Percentiles rank a stretch among this genome's conserved stretches.
Conservation (phyloP, 2,797 vertebrate species). For the Poeciliopsis infans region DNA sequence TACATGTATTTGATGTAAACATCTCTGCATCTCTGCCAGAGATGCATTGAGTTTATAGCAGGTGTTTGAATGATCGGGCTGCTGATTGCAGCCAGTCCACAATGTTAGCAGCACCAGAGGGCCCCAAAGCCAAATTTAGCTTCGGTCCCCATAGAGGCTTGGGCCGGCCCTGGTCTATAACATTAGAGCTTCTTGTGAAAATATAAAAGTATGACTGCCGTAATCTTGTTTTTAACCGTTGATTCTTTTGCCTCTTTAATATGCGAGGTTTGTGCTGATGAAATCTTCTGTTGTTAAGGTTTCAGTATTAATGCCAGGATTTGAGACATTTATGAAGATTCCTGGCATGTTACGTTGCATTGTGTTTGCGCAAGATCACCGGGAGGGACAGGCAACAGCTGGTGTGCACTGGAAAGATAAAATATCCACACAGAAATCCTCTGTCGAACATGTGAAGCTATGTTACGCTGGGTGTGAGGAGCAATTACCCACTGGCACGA, state of each 20-base stretch:
- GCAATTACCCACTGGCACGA: constrained; percentile 42
- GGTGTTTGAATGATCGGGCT: no score
- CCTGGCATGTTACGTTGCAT: constrained; percentile 4
- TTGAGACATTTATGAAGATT: neutral
- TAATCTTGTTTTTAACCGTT: no score
- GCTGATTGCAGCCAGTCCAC: no score
- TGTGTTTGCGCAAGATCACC: constrained; percentile 9
- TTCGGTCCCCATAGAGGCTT: no score
- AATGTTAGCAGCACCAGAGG: no score
- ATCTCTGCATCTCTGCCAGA: no score
- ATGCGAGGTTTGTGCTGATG: neutral
- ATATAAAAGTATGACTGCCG: neutral
- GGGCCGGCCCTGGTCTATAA: no score
- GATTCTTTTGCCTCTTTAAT: neutral
- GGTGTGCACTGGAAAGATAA: constrained; percentile 36
- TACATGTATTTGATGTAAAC: no score
- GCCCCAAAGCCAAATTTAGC: no score
- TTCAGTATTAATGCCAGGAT: neutral
- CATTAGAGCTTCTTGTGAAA: neutral
- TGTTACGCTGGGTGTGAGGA: constrained; percentile 48
- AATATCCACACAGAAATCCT: constrained; percentile 12
- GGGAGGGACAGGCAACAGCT: constrained; percentile 42
- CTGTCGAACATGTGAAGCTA: constrained; percentile 1
- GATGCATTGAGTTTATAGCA: no score
- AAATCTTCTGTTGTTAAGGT: constrained; percentile 1